Evolutionary conservation across 2,888 invertebrate species (phyloP).

Genomic region (Scaptomyza polygonia): DNA sequence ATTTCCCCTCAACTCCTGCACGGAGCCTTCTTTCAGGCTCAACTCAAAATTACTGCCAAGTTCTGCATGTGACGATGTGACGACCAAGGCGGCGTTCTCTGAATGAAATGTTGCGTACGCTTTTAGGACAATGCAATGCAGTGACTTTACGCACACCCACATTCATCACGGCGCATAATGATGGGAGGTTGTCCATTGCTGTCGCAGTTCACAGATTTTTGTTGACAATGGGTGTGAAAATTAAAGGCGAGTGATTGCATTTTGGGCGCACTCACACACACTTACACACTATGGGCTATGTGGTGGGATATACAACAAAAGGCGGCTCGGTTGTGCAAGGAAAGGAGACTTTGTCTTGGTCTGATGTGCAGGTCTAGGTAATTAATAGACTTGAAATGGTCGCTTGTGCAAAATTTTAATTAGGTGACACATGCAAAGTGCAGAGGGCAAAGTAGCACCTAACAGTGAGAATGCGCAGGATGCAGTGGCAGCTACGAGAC

Average conservation of each 20-base stretch:
- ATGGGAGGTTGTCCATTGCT: slow-evolving; percentile 47
- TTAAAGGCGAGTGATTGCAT: slow-evolving; percentile 80
- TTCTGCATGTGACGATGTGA: slow-evolving; percentile 72
- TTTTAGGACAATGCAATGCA: slow-evolving; percentile 66
- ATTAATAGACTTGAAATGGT: slow-evolving; percentile 79
- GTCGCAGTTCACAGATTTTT: slow-evolving; percentile 74
- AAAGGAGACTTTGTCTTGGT: slow-evolving; percentile 40
- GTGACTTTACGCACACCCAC: slow-evolving; percentile 44
- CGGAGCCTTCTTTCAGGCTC: slow-evolving; percentile 46
- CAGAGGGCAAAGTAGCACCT: slow-evolving; percentile 17
- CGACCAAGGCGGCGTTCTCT: slow-evolving; percentile 47
- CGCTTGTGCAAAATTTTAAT: slow-evolving; percentile 75
- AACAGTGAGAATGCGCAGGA: slow-evolving; percentile 17
- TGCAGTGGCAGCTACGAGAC: slow-evolving; percentile 12
- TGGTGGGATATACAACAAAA: slow-evolving; percentile 28
- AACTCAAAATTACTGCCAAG: slow-evolving; percentile 74
- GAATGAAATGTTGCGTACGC: slow-evolving; percentile 69
- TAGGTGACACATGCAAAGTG: slow-evolving; percentile 75
- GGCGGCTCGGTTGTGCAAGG: slow-evolving; percentile 8
- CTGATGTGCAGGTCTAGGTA: slow-evolving; percentile 58
- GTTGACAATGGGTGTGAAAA: slow-evolving; percentile 79
- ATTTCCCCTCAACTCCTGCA: not conserved
- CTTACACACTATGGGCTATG: slow-evolving; percentile 7
- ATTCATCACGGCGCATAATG: slow-evolving; percentile 69
- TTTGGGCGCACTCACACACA: slow-evolving; percentile 40